Conservation (phyloP, 2,888 invertebrate genomes). For the Slavum lentiscoides region DNA sequence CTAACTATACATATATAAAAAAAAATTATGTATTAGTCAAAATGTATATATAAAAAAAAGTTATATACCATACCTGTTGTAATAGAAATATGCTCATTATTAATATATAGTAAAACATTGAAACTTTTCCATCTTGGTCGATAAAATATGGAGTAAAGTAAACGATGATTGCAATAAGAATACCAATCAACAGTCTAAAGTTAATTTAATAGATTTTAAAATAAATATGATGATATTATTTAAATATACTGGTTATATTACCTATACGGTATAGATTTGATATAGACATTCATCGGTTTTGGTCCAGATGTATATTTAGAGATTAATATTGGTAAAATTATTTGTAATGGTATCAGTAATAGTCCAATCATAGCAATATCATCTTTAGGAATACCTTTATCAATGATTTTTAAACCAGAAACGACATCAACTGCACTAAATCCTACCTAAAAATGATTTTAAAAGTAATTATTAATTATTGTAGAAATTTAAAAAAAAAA, state of each 20-base stretch:
- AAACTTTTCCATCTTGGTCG: conserved; percentile 65
- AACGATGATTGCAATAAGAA: conserved; percentile 81
- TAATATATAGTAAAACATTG: conserved; percentile 76
- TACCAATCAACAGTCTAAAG: conserved; percentile 77
- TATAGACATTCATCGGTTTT: conserved; percentile 82
- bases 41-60: conserved; percentile 62
- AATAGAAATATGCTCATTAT: conserved; percentile 80
- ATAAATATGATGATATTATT: no score
- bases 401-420: conserved; percentile 91
- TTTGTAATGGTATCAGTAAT: conserved; percentile 92
- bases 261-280: conserved; percentile 84
- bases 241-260: conserved; percentile 57
- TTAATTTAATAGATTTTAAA: neutral
- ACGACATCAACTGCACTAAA: conserved; percentile 96
- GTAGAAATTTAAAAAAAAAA: neutral
- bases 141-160: conserved; percentile 80
- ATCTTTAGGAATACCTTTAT: conserved; percentile 94
- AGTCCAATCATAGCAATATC: conserved; percentile 89
- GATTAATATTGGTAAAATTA: conserved; percentile 85
- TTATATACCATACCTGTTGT: conserved; percentile 73
- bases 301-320: conserved; percentile 84
- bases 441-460: conserved; percentile 70
- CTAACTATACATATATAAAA: conserved; percentile 75
- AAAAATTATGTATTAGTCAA: conserved; percentile 64
- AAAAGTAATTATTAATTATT: neutral